A percentile compares a stretch with the other conserved stretches of the same genome.
Evolutionary conservation across 2,113 vertebrate species (phyloP).

Genomic region (Furnarius figulus): DNA sequence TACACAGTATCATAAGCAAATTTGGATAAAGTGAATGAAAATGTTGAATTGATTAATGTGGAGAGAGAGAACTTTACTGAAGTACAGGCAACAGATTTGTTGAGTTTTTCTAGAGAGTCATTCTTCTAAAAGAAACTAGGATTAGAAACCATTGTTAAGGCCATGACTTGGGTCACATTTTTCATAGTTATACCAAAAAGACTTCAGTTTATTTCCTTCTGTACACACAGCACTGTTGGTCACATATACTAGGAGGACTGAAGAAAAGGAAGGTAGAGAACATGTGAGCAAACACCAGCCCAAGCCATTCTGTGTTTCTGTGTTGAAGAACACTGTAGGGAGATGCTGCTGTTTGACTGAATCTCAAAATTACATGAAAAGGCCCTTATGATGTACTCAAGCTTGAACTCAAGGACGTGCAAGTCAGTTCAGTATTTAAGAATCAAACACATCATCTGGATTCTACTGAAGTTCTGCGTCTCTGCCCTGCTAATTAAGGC

Average conservation of each 20-base stretch:
- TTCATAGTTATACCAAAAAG: not conserved
- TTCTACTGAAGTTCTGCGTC: not conserved
- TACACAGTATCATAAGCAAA: not conserved
- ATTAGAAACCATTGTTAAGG: not conserved
- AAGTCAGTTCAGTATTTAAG: conserved; percentile 36
- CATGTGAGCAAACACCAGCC: not conserved
- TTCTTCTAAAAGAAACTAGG: not conserved
- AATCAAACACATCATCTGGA: conserved; percentile 18
- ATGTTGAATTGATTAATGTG: not conserved
- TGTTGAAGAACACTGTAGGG: not conserved
- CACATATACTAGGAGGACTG: not conserved
- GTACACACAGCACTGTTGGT: not conserved
- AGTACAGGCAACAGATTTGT: not conserved
- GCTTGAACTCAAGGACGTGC: conserved; percentile 21
- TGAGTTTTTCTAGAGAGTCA: not conserved
- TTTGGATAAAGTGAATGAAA: not conserved
- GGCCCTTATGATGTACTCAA: conserved; percentile 13
- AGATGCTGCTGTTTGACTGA: conserved; percentile 16
- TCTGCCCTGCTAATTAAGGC: conserved; percentile 15
- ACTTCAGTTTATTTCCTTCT: not conserved
- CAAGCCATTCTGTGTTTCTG: not conserved
- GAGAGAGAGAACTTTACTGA: not conserved
- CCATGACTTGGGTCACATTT: not conserved
- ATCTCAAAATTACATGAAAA: conserved; percentile 21
- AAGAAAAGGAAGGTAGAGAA: not conserved